Evolutionary conservation across 2,888 invertebrate species (phyloP).

Genomic region (Rotaria macrura): DNA sequence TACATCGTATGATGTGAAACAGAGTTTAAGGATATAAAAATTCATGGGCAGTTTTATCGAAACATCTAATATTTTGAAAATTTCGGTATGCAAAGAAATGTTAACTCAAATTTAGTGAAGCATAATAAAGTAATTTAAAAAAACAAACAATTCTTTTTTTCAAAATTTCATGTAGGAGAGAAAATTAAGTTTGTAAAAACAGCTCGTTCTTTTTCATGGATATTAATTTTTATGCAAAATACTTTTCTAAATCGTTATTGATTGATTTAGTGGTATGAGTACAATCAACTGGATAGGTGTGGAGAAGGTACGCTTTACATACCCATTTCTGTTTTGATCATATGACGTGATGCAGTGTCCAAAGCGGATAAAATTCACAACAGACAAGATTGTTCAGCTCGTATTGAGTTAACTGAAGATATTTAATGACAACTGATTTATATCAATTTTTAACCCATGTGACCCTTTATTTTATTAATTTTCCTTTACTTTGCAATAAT

Average conservation of each 20-base stretch:
- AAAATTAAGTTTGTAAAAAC: background rate
- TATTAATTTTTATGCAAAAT: background rate
- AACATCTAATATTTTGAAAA: no score
- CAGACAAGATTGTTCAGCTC: background rate
- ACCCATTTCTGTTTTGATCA: background rate
- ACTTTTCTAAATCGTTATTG: background rate
- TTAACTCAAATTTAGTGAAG: background rate
- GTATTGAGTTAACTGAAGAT: background rate
- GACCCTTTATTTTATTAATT: background rate
- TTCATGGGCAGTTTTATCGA: no score
- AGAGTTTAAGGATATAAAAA: no score
- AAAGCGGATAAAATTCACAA: background rate
- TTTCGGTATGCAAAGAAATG: no score
- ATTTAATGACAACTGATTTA: background rate
- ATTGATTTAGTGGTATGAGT: background rate
- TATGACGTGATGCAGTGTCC: background rate
- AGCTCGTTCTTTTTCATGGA: background rate
- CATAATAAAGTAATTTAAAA: background rate
- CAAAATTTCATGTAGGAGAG: no score
- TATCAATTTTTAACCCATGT: background rate
- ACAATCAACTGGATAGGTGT: background rate
- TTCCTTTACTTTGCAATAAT: background rate
- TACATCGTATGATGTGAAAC: no score
- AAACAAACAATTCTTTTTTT: no score
- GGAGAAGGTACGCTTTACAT: background rate